These are phyloP conservation scores for Pantelozetes paolii DNA, from an alignment of 2,888 invertebrate genomes.

Conservation along the genomic window DNA sequence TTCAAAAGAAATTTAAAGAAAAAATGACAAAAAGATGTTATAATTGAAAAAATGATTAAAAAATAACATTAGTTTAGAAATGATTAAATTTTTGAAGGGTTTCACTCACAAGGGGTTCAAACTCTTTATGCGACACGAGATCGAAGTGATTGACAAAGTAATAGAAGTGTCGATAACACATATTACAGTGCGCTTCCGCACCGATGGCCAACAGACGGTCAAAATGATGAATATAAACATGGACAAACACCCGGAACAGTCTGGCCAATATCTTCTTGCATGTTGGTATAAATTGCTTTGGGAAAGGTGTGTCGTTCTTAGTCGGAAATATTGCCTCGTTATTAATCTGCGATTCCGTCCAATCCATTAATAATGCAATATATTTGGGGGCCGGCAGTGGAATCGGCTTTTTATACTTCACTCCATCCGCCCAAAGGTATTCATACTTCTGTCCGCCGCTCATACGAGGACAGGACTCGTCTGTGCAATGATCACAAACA, in stretches of 20 bases:
- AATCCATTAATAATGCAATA: conserved; percentile 78
- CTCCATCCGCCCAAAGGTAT: conserved; percentile 84
- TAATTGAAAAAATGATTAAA: too few species aligned
- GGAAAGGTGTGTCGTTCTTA: conserved; percentile 78
- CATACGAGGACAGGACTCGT: conserved; percentile 80
- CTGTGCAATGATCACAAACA: conserved; percentile 76
- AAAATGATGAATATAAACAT: conserved; percentile 91
- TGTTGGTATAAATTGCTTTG: conserved; percentile 70
- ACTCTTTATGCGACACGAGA: conserved; percentile 72
- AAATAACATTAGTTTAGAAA: too few species aligned
- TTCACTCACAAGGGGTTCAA: conserved; percentile 67
- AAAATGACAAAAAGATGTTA: too few species aligned
- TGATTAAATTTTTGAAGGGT: too few species aligned
- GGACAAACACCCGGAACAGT: conserved; percentile 83
- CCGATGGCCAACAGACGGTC: conserved; percentile 79
- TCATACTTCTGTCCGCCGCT: conserved; percentile 82
- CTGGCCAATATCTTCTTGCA: conserved; percentile 83
- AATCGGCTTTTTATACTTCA: conserved; percentile 67
- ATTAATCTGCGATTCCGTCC: conserved; percentile 85
- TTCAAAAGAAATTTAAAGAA: too few species aligned
- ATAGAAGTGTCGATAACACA: conserved; percentile 90
- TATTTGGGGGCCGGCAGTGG: conserved; percentile 77
- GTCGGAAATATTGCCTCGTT: conserved; percentile 80
- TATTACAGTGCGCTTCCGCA: conserved; percentile 87
- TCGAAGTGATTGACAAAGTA: conserved; percentile 84